Evolutionary conservation across 2,113 vertebrate genomes (phyloP).

Genomic region (Leptobrachium ailaonicum): DNA sequence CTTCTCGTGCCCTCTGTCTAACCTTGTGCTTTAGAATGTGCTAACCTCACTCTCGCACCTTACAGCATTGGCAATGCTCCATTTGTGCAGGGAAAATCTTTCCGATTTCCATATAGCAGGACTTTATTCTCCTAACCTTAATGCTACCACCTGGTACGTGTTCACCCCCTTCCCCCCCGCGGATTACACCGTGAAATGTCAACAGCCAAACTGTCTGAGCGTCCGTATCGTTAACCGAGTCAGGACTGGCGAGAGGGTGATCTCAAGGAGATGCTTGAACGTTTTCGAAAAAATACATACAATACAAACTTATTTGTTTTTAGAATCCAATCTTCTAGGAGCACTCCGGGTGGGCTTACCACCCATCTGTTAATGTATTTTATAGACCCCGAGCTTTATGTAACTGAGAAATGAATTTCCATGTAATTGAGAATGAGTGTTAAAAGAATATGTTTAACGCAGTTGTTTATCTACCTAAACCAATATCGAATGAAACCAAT

Average conservation of each 20-base stretch:
- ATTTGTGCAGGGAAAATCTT: constrained; percentile 7
- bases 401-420: no score
- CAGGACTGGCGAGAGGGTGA: background rate
- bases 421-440: no score
- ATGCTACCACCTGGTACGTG: constrained; percentile 24
- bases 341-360: no score
- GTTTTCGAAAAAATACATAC: background rate
- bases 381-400: no score
- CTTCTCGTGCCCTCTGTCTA: constrained; percentile 38
- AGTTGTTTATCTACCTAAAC: no score
- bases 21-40: constrained; percentile 39
- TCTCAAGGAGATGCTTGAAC: background rate
- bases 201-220: background rate
- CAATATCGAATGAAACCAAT: no score
- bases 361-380: no score
- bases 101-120: constrained; percentile 33
- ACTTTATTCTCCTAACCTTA: constrained; percentile 25
- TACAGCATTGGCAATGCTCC: constrained; percentile 36
- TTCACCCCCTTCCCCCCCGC: constrained; percentile 11
- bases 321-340: no score
- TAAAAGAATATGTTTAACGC: no score
- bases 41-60: constrained; percentile 23
- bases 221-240: background rate
- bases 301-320: no score
- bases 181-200: constrained; percentile 23